A percentile compares a stretch with the other conserved stretches of the same genome.
phyloP scores from a whole-genome alignment of 2,888 invertebrate genomes.

The Volucella zonaria region DNA sequence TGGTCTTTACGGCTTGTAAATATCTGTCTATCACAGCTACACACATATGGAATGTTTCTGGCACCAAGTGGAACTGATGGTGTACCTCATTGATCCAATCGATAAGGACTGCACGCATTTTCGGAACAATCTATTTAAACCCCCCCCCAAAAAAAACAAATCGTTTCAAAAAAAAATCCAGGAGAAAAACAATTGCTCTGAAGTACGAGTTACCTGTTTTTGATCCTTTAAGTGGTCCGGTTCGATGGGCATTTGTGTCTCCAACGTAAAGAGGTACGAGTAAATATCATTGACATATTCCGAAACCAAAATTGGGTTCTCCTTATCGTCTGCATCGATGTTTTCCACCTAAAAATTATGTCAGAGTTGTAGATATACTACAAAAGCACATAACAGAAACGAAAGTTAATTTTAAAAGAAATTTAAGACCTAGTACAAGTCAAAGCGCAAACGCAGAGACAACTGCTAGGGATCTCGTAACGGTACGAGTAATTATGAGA shows the following conservation, averaged over 20 bases:
- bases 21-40: slow-evolving; percentile 95
- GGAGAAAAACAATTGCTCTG: background rate
- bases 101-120: slow-evolving; percentile 94
- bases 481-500: no score
- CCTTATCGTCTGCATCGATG: slow-evolving; percentile 89
- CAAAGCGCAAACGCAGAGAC: no score
- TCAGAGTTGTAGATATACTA: background rate
- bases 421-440: no score
- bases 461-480: no score
- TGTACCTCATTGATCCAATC: slow-evolving; percentile 98
- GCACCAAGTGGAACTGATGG: slow-evolving; percentile 90
- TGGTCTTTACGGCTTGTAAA: slow-evolving; percentile 85
- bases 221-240: slow-evolving; percentile 87
- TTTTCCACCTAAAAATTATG: slow-evolving; percentile 84
- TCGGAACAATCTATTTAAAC: slow-evolving; percentile 86
- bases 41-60: slow-evolving; percentile 95
- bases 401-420: background rate
- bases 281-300: slow-evolving; percentile 96
- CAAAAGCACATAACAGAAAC: background rate
- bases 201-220: slow-evolving; percentile 77
- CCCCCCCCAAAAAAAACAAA: background rate
- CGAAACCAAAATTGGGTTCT: slow-evolving; percentile 90
- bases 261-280: slow-evolving; percentile 89
- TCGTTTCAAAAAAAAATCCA: background rate
- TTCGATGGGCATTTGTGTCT: slow-evolving; percentile 87